Evolutionary conservation across 1,140 invertebrate genomes (phyloP), one percentile per base, ranked within the genome.

Genomic region (Agrypnia vestita): DNA sequence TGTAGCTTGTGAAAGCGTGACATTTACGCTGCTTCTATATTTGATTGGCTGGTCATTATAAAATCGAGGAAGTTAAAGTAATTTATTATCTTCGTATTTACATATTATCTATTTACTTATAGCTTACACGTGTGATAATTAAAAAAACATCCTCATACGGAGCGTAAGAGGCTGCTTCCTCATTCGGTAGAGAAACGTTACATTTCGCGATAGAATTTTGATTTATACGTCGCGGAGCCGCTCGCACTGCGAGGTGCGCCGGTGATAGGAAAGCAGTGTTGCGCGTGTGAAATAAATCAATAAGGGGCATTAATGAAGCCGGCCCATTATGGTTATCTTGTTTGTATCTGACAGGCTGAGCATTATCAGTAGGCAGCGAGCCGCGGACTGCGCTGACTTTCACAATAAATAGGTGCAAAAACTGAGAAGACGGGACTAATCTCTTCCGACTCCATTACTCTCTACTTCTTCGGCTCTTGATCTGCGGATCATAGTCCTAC

Each of bases 381-480:
- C 12, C 25, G 64, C 64, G 7, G 64, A 35, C 25, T 35, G n/a
- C 43, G 64, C 64, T n/a, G 46, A 69, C 64, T 69, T 69, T 69
- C 64, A 47, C 44, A 44, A 3, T 11, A 69, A 69, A 69, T 69
- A 69, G 64, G 64, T 44, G 64, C 64, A 69, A 69, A 69, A 69
- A 69, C 64, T 47, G 44, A 69, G 43, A 69, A 69, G 64, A 69
- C 64, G 44, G 44, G 43, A 46, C 64, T 69, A 69, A 69, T 69
- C 64, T 69, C 43, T 49, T 69, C 64, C 15, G 64, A 21, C 64
- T 64, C 17, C 21, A n/a, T 64, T 25, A 15, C 55, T 35, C 25
- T 35, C 25, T 35, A 35, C 25, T 35, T 35, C 25, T 35, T 35
- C 25, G 25, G 1, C 6, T 35, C 25, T 35, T 35, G 25, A 35